These are phyloP conservation scores for Channallabes apus DNA, from an alignment of 2,797 vertebrate genomes.

Conservation along the genomic window DNA sequence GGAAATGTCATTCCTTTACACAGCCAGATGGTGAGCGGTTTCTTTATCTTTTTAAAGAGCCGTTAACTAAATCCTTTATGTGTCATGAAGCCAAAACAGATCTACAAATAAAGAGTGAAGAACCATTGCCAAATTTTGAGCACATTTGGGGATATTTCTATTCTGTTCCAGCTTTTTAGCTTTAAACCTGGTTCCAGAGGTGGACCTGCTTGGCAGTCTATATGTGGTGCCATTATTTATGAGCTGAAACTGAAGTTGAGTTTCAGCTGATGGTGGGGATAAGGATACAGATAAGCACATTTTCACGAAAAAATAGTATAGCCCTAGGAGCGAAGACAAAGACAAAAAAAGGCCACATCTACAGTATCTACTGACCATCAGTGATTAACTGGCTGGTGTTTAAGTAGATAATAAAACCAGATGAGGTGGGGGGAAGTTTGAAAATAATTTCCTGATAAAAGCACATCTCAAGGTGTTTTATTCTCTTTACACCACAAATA, in stretches of 20 bases:
- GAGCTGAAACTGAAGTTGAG: neutral
- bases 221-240: conserved; percentile 12
- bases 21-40: neutral
- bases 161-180: neutral
- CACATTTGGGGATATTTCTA: neutral
- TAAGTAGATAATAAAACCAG: neutral
- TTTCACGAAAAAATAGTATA: neutral
- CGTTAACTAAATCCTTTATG: neutral
- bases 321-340: neutral
- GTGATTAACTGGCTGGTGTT: neutral
- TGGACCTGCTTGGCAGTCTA: neutral
- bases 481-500: neutral
- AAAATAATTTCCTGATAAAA: neutral
- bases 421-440: neutral
- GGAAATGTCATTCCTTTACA: neutral
- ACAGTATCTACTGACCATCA: neutral
- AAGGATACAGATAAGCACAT: conserved; percentile 13
- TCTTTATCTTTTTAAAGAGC: neutral
- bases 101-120: neutral
- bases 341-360: neutral
- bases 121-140: neutral
- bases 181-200: neutral
- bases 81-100: neutral
- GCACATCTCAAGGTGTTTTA: neutral
- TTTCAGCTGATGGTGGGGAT: conserved; percentile 11